A percentile compares a stretch with the other conserved stretches of the same genome.
Conservation (phyloP, 2,113 vertebrate genomes). For the Oostethus manadensis region DNA sequence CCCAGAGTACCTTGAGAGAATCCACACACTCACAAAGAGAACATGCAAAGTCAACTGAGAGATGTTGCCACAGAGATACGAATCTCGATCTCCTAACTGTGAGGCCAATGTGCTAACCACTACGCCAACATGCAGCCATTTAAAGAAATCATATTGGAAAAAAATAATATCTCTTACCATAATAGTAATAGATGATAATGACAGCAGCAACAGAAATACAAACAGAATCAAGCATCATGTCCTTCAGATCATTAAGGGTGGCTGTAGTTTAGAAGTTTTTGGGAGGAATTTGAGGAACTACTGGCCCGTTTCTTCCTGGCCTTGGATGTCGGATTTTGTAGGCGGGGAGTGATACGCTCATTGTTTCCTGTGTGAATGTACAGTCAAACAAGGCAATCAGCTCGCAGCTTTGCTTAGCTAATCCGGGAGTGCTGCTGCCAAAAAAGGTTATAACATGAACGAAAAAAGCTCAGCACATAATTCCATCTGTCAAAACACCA, state of each 20-base stretch:
- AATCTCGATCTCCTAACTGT: too few species aligned
- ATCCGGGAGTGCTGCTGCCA: neutral
- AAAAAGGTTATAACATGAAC: neutral
- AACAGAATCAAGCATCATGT: neutral
- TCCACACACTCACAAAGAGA: too few species aligned
- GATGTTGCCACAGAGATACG: too few species aligned
- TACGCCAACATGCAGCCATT: too few species aligned
- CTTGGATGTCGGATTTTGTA: neutral
- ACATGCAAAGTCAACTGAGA: too few species aligned
- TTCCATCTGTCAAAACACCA: neutral
- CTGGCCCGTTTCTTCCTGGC: neutral
- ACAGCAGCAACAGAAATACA: too few species aligned
- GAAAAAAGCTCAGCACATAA: neutral
- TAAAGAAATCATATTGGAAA: too few species aligned
- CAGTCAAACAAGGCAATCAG: slow-evolving; percentile 3
- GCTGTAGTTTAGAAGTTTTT: neutral
- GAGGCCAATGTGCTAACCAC: too few species aligned
- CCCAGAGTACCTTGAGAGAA: too few species aligned
- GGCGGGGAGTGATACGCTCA: neutral
- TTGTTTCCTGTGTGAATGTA: neutral
- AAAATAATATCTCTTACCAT: too few species aligned
- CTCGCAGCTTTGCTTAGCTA: neutral
- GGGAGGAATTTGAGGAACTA: neutral
- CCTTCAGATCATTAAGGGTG: neutral
- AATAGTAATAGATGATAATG: too few species aligned